Percentiles rank a stretch among this genome's conserved stretches.
Conservation (phyloP, 2,113 vertebrate genomes). For the Empidonax alnorum region DNA sequence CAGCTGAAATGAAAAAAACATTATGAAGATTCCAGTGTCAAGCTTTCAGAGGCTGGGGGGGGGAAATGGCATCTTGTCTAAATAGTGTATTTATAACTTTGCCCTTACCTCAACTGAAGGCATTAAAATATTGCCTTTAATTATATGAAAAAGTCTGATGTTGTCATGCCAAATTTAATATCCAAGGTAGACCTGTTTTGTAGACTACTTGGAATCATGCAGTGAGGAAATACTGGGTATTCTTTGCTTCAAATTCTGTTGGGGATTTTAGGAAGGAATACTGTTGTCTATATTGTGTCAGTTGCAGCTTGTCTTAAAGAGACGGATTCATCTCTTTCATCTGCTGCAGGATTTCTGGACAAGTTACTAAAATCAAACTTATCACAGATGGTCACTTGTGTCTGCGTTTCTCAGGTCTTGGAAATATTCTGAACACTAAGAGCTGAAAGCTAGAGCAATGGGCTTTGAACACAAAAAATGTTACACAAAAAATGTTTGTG, state of each 20-base stretch:
- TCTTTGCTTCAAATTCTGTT: neutral
- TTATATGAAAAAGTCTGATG: neutral
- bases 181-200: neutral
- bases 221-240: neutral
- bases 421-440: neutral
- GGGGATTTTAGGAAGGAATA: neutral
- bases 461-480: neutral
- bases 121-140: neutral
- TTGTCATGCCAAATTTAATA: neutral
- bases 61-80: neutral
- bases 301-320: neutral
- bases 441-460: neutral
- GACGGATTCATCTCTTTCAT: neutral
- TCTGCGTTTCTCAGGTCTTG: neutral
- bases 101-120: neutral
- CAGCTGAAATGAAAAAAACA: neutral
- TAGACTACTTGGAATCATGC: neutral
- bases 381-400: neutral
- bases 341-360: neutral
- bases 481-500: neutral
- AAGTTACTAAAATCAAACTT: neutral
- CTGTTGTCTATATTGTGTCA: neutral
- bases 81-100: neutral
- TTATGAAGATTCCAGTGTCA: neutral
- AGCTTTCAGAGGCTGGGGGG: neutral